Base-by-base conservation (phyloP, 2,888 invertebrate genomes). In the Smittia sp. region DNA sequence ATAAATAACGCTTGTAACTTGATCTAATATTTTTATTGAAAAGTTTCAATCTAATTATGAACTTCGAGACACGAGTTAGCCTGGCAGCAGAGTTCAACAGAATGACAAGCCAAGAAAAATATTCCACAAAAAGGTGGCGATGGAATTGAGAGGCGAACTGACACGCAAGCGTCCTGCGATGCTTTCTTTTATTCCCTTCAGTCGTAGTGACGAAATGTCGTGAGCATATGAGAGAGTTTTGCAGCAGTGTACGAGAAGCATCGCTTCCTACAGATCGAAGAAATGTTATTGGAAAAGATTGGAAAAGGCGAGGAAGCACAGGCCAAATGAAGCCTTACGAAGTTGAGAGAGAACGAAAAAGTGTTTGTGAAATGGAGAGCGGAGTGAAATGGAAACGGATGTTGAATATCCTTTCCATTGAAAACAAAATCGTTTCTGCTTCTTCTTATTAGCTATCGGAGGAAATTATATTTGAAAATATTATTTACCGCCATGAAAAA, bases 401-500 rank as follows among this genome's bases (percentile, higher is more conserved):
- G 63, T 63, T 15, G 63, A 63, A 63, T 63, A 63, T 63, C 63
- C 63, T 63, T 63, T 63, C 13, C 18, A 58, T 13, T 18, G 58
- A 58, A 58, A 58, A 58, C 58, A 58, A 58, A 58, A 58, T 22
- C n/a, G 58, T 58, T 58, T 58, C 58, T 58, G 58, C 22, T 58
- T 58, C 58, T 58, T 58, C 58, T 58, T 58, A 58, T 58, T 58
- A 58, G 20, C 58, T 22, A 46, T 22, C 18, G 58, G 22, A 20
- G 63, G 63, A 63, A 63, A 63, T 63, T 63, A 63, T 63, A 27
- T 63, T 58, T 58, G 58, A 58, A 58, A 58, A 46, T 46, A 22
- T 58, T 58, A 58, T 18, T 58, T 58, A 20, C 22, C 15, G 15
- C 22, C 18, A 20, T 18, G 46, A 58, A 58, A 13, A 27, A 63